Conservation (phyloP, 2,113 vertebrate species). For the Hucho hucho region DNA sequence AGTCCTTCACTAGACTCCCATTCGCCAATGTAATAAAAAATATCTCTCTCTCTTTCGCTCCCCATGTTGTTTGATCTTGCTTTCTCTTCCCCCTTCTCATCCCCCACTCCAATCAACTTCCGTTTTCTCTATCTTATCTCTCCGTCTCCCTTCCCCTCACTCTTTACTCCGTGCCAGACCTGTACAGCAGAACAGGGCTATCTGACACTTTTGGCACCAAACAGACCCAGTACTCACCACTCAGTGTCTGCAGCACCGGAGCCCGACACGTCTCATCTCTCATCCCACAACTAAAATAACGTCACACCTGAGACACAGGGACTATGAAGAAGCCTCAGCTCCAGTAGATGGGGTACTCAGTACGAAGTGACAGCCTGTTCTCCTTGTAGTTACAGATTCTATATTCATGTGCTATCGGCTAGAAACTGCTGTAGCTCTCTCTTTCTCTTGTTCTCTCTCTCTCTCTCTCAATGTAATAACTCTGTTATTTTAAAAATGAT, state of each 20-base stretch:
- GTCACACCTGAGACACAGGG: conserved; percentile 55
- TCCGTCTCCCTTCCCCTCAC: conserved; percentile 23
- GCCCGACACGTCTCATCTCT: conserved; percentile 26
- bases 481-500: conserved; percentile 47
- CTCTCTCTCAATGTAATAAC: conserved; percentile 51
- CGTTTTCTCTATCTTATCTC: conserved; percentile 50
- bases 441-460: conserved; percentile 21
- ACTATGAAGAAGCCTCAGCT: conserved; percentile 52
- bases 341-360: conserved; percentile 48
- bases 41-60: background rate
- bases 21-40: no score
- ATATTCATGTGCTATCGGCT: conserved; percentile 63
- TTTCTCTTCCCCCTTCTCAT: background rate
- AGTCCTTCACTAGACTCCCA: no score
- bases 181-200: background rate
- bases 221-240: background rate
- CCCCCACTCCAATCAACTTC: conserved; percentile 28
- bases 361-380: conserved; percentile 59
- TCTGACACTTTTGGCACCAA: background rate
- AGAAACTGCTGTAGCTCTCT: conserved; percentile 49
- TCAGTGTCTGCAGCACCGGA: conserved; percentile 18
- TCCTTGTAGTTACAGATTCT: conserved; percentile 70
- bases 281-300: conserved; percentile 40
- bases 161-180: background rate
- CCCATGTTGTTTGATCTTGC: background rate